Evolutionary conservation across 2,797 vertebrate species (phyloP).

Genomic region (Sebastes iracundus): DNA sequence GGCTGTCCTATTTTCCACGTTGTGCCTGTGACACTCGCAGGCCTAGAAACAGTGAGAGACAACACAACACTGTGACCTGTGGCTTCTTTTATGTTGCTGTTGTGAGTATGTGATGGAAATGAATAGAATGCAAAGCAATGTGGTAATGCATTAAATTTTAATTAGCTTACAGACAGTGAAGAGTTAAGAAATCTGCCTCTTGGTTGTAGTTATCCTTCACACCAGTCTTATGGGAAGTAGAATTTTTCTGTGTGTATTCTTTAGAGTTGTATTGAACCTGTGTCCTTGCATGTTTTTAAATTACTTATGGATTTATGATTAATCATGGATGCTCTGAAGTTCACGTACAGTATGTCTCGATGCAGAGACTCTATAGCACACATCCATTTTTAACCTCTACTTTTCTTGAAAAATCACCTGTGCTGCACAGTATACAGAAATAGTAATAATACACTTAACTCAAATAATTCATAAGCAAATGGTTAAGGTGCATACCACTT

Average conservation of each 20-base stretch:
- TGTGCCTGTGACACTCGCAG: constrained; percentile 32
- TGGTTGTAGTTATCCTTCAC: constrained; percentile 38
- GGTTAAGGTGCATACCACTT: neutral
- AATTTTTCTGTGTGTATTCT: constrained; percentile 18
- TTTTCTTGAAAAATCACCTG: neutral
- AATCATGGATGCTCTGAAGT: constrained; percentile 25
- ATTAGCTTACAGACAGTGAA: constrained; percentile 53
- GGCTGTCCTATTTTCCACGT: constrained; percentile 65
- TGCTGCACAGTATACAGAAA: neutral
- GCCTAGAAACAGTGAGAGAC: constrained; percentile 39
- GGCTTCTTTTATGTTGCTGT: constrained; percentile 57
- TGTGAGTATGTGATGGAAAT: constrained; percentile 51
- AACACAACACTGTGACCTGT: constrained; percentile 58
- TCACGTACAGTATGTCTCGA: neutral
- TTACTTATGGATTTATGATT: constrained; percentile 30
- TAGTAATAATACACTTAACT: neutral
- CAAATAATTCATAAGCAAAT: neutral
- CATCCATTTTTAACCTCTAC: constrained; percentile 9
- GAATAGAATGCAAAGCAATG: constrained; percentile 53
- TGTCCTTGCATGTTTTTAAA: constrained; percentile 20
- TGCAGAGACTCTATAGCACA: neutral
- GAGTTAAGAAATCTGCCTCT: constrained; percentile 39
- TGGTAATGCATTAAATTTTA: constrained; percentile 59
- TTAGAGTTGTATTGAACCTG: constrained; percentile 13
- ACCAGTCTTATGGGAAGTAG: neutral